These are phyloP conservation scores for Chrysopa pallens DNA, from an alignment of 1,140 invertebrate species.

Conservation along the genomic window DNA sequence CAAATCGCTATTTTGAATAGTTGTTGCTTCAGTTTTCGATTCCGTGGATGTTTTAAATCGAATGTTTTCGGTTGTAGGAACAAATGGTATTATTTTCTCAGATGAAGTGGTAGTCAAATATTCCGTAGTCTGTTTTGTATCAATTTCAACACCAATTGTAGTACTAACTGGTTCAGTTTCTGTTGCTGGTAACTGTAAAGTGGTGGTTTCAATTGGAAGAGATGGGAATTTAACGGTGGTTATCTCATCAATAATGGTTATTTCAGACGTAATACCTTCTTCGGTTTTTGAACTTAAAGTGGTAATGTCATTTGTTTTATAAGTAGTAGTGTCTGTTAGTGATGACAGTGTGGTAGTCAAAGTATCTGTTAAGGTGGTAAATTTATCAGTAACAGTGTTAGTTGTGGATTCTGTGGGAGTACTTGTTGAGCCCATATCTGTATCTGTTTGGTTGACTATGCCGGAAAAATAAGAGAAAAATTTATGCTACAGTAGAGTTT, in stretches of 20 bases:
- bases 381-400: constrained; percentile 4
- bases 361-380: not conserved
- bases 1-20: constrained; percentile 1
- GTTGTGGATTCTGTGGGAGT: constrained; percentile 9
- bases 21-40: constrained; percentile 1
- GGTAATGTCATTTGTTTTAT: not conserved
- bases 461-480: constrained; percentile 11
- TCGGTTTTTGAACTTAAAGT: not conserved
- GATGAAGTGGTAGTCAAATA: constrained; percentile 1
- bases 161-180: not conserved
- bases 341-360: not conserved
- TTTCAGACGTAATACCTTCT: not conserved
- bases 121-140: not conserved
- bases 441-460: constrained; percentile 8
- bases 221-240: not conserved
- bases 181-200: not conserved
- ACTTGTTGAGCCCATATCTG: constrained; percentile 7
- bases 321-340: constrained; percentile 3
- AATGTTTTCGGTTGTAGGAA: constrained; percentile 3
- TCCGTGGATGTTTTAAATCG: constrained; percentile 5
- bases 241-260: not conserved
- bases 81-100: too few species aligned
- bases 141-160: not conserved
- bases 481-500: constrained; percentile 6
- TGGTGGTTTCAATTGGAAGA: not conserved